Conservation (phyloP, 2,888 invertebrate genomes). For the Erpobdella octoculata region DNA sequence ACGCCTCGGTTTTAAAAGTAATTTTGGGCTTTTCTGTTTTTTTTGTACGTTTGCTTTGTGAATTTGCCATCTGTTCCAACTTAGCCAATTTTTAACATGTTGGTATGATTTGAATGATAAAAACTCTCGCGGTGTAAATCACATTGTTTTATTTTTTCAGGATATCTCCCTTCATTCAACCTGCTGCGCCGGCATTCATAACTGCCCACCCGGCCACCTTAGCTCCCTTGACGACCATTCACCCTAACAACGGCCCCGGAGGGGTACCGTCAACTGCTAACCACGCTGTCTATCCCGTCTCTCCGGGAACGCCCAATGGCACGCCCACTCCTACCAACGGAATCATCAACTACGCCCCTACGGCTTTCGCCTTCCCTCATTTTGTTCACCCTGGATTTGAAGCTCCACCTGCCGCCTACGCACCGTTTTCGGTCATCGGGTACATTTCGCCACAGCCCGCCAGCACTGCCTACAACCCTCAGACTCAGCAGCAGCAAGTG, state of each 20-base stretch:
- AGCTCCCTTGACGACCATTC: not conserved
- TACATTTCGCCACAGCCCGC: slow-evolving; percentile 20
- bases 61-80: not conserved
- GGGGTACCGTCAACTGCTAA: not conserved
- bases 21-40: not conserved
- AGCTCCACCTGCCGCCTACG: slow-evolving; percentile 13
- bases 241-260: not conserved
- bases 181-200: slow-evolving; percentile 23
- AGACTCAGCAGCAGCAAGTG: not conserved
- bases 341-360: slow-evolving; percentile 26
- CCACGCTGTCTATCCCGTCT: not conserved
- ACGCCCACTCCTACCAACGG: not conserved
- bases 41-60: too few relatives aligned
- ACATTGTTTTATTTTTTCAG: slow-evolving; percentile 15
- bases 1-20: not conserved
- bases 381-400: slow-evolving; percentile 23
- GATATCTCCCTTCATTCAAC: slow-evolving; percentile 22
- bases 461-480: slow-evolving; percentile 6
- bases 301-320: slow-evolving; percentile 21
- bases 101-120: not conserved
- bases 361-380: slow-evolving; percentile 24
- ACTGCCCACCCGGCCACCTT: slow-evolving; percentile 21
- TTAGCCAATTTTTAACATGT: not conserved
- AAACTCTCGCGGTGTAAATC: not conserved
- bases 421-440: slow-evolving; percentile 24